Conservation (phyloP, 2,888 invertebrate species). For the Mechanitis messenoides region DNA sequence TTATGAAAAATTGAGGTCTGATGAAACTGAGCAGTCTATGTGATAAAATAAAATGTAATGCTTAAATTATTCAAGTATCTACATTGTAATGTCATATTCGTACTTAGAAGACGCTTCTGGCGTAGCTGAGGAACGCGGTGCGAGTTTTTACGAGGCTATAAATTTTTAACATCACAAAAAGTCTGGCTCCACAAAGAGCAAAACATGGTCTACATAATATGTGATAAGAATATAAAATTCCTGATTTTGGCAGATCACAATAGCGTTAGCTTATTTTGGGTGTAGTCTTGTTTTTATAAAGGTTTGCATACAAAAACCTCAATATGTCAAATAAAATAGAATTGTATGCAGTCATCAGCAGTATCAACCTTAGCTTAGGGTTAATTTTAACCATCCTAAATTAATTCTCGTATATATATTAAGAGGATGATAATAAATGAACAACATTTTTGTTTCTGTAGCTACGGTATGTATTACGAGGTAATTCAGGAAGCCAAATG, state of each 20-base stretch:
- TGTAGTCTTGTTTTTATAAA: not conserved
- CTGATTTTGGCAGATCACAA: constrained; percentile 1
- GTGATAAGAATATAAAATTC: constrained; percentile 14
- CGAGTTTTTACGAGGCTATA: constrained; percentile 66
- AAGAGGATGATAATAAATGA: constrained; percentile 13
- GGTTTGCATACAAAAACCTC: no score
- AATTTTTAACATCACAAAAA: constrained; percentile 70
- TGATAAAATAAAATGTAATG: constrained; percentile 33
- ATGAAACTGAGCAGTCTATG: constrained; percentile 20
- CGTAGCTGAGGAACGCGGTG: constrained; percentile 53
- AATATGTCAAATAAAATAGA: no score
- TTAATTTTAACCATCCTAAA: not conserved
- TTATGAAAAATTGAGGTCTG: no score
- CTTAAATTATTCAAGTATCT: constrained; percentile 38
- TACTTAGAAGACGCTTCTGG: constrained; percentile 44
- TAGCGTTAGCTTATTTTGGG: not conserved
- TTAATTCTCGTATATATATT: constrained; percentile 5
- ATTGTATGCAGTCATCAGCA: no score
- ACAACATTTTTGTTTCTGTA: constrained; percentile 8
- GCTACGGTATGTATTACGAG: constrained; percentile 12
- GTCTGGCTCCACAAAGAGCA: constrained; percentile 41
- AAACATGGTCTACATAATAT: constrained; percentile 12
- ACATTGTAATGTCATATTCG: constrained; percentile 52
- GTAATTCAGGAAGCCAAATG: constrained; percentile 21
- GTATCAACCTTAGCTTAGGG: no score